Percentiles rank a stretch among this genome's conserved stretches.
Evolutionary conservation across 2,888 invertebrate genomes (phyloP).

Genomic region (Craniophora ligustri): DNA sequence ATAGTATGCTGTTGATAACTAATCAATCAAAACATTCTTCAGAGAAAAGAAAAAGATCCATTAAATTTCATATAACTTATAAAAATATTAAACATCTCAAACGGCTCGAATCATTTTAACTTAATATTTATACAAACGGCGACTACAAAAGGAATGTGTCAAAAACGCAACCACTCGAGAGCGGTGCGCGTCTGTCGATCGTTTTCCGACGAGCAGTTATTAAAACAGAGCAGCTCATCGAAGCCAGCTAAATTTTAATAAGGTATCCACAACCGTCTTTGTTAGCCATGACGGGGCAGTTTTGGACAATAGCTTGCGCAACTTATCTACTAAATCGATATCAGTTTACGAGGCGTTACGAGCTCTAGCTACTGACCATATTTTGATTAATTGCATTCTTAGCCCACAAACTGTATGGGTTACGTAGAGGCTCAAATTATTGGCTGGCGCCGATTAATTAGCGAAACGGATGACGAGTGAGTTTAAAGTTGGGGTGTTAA

Average conservation of each 20-base stretch:
- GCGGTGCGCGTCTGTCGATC: conserved; percentile 70
- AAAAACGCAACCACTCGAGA: conserved; percentile 71
- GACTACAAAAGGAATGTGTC: conserved; percentile 73
- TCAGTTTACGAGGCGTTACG: conserved; percentile 88
- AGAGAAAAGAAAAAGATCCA: conserved; percentile 4
- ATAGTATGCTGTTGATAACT: conserved; percentile 32
- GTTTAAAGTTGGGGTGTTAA: conserved; percentile 74
- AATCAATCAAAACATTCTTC: conserved; percentile 40
- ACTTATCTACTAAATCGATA: conserved; percentile 88
- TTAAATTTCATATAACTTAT: conserved; percentile 31
- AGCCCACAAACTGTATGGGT: conserved; percentile 68
- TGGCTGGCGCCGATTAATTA: conserved; percentile 86
- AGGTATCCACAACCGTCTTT: conserved; percentile 88
- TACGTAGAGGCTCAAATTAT: conserved; percentile 72
- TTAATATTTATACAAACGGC: conserved; percentile 76
- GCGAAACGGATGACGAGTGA: conserved; percentile 78
- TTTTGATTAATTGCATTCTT: conserved; percentile 88
- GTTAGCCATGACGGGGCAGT: conserved; percentile 81
- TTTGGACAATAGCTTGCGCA: conserved; percentile 86
- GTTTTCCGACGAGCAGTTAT: conserved; percentile 78
- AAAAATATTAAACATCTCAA: conserved; percentile 51
- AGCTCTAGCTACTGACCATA: conserved; percentile 86
- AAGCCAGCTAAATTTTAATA: conserved; percentile 87
- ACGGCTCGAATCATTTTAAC: conserved; percentile 65
- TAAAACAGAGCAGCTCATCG: conserved; percentile 86